These are phyloP conservation scores for Drosophila meridionalis DNA, from an alignment of 2,888 invertebrate genomes.

Conservation along the genomic window DNA sequence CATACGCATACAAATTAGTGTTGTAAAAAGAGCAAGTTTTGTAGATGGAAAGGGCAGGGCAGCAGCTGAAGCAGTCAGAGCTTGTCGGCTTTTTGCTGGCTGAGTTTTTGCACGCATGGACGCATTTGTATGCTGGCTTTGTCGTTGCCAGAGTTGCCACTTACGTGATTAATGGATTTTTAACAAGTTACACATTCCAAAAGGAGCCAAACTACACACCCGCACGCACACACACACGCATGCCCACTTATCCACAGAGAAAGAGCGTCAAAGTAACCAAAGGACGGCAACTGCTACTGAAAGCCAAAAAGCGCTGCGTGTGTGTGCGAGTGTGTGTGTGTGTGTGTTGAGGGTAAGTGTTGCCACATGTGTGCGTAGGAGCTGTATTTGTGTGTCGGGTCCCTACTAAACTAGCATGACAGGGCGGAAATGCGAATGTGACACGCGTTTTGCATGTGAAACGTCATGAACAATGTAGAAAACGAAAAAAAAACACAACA, in stretches of 20 bases:
- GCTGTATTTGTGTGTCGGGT: slow-evolving; percentile 23
- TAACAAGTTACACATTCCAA: slow-evolving; percentile 78
- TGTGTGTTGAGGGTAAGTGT: slow-evolving; percentile 6
- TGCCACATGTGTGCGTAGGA: slow-evolving; percentile 38
- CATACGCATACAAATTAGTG: slow-evolving; percentile 40
- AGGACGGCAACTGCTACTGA: slow-evolving; percentile 66
- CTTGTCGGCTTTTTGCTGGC: slow-evolving; percentile 69
- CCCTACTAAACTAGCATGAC: slow-evolving; percentile 77
- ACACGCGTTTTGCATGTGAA: slow-evolving; percentile 82
- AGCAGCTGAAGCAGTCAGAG: slow-evolving; percentile 13
- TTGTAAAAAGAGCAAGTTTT: slow-evolving; percentile 15
- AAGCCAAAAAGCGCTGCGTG: slow-evolving; percentile 62
- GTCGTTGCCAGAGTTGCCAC: slow-evolving; percentile 78
- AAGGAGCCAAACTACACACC: slow-evolving; percentile 50
- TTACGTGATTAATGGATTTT: slow-evolving; percentile 83
- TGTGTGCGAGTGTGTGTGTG: slow-evolving; percentile 31
- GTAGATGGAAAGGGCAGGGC: neutral
- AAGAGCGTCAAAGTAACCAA: slow-evolving; percentile 73
- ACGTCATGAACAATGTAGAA: slow-evolving; percentile 74
- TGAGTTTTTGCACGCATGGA: slow-evolving; percentile 73
- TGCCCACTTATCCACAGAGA: slow-evolving; percentile 57
- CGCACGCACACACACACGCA: slow-evolving; percentile 30
- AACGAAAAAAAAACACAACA: slow-evolving; percentile 7
- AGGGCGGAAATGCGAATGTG: slow-evolving; percentile 79
- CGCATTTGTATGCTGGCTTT: slow-evolving; percentile 81